Evolutionary conservation across 2,797 vertebrate genomes (phyloP).

Genomic region (Bufotes viridis): DNA sequence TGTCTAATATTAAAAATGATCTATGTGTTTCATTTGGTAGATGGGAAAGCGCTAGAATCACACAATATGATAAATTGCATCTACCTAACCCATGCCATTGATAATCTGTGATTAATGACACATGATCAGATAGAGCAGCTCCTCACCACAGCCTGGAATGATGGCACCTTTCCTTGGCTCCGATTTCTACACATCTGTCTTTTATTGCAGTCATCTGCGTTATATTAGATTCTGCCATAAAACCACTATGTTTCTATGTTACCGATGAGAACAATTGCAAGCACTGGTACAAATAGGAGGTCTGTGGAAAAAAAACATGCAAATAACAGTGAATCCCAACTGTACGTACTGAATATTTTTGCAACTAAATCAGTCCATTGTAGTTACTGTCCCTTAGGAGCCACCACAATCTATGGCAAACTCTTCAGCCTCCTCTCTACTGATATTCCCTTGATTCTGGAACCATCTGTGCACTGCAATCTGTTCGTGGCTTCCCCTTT

Average conservation of each 20-base stretch:
- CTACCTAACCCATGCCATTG: not conserved
- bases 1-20: not conserved
- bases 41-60: not conserved
- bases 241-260: not conserved
- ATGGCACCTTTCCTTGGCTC: not conserved
- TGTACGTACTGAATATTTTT: not conserved
- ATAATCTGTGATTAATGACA: not conserved
- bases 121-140: not conserved
- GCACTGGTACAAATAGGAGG: not conserved
- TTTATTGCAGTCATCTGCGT: not conserved
- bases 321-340: not conserved
- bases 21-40: not conserved
- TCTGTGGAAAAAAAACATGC: not conserved
- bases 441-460: not conserved
- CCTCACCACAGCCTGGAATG: not conserved
- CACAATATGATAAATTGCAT: not conserved
- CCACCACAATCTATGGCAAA: not conserved
- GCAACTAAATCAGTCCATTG: not conserved
- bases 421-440: not conserved
- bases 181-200: not conserved
- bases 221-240: not conserved
- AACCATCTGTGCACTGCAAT: constrained; percentile 14
- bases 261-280: not conserved
- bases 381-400: not conserved
- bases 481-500: not conserved